Evolutionary conservation across 1,140 invertebrate genomes (phyloP), one percentile per base, ranked within the genome.

Genomic region (Halyomorpha halys): DNA sequence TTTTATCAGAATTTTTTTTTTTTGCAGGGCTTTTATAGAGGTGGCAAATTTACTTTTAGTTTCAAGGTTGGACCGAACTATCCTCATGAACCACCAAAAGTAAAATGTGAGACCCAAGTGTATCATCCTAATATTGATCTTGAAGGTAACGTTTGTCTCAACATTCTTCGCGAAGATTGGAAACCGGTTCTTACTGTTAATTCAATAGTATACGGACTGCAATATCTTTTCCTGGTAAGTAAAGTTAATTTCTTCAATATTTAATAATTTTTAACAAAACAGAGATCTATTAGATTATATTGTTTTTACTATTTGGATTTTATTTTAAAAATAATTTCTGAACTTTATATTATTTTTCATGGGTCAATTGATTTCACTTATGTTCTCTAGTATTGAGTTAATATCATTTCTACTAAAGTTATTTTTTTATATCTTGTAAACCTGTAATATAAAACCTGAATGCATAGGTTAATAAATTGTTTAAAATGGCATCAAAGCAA

Each of bases 161-260:
- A 96, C 77, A 96, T 96, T 73, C 77, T 96, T 65, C 82, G 95
- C 73, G 95, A 98, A 84, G 95, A 98, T 78, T 98, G 95, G 95
- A 98, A 98, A 77, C 95, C 95, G 67, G 95, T 98, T 65, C 81
- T 98, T 62, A 97, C 94, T 51, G 94, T 98, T 68, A 98, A 96
- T 76, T 95, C 94, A 65, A 94, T 98, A 77, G 91, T 98, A 59
- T 98, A 98, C 82, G 95, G 95, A 68, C 81, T 98, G 69, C 94
- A 97, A 74, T 97, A 96, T 84, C 83, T 98, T 69, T 98, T 98
- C 74, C 79, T 97, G 82, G 91, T 94, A 82, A 82, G 82, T 78
- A 27, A 18, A 56, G 16, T 23, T 59, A 15, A 60, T 11, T 39
- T 39, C 27, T 30, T 30, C 3, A 4, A 30, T 30, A 30, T 30